These are phyloP conservation scores for Archilochus colubris DNA, from an alignment of 2,113 vertebrate genomes.

Conservation along the genomic window DNA sequence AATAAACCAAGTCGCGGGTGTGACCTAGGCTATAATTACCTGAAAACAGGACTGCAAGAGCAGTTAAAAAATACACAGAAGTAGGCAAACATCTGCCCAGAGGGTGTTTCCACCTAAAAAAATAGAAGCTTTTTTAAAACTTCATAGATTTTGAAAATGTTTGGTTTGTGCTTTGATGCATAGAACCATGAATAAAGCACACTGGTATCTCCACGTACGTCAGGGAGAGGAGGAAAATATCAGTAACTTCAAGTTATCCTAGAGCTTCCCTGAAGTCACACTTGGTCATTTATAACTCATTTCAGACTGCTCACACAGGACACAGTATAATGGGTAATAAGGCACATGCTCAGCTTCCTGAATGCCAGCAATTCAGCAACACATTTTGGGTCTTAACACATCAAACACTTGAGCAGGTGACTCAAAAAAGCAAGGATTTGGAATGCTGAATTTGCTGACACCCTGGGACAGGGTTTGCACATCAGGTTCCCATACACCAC, in stretches of 20 bases:
- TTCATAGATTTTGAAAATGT: not conserved
- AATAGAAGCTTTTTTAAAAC: conserved; percentile 51
- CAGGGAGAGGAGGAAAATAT: not conserved
- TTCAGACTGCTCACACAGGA: not conserved
- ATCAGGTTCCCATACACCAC: not conserved
- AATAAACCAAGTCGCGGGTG: conserved; percentile 64
- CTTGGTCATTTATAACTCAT: not conserved
- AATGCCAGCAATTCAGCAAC: not conserved
- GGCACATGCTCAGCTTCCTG: not conserved
- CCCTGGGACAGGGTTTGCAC: not conserved
- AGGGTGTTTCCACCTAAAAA: conserved; percentile 57
- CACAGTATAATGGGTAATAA: not conserved
- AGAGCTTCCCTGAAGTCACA: not conserved
- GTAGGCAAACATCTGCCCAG: conserved; percentile 48
- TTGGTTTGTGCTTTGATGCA: not conserved
- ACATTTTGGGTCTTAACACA: not conserved
- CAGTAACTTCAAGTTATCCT: not conserved
- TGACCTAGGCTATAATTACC: conserved; percentile 69
- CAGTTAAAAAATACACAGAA: conserved; percentile 47
- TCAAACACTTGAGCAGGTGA: not conserved
- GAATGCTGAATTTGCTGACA: not conserved
- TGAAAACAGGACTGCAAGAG: conserved; percentile 59
- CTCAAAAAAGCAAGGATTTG: not conserved
- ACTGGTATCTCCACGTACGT: not conserved
- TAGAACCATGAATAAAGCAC: not conserved